Base-by-base conservation (phyloP, 2,888 invertebrate genomes). In the Drosophila infuscata region DNA sequence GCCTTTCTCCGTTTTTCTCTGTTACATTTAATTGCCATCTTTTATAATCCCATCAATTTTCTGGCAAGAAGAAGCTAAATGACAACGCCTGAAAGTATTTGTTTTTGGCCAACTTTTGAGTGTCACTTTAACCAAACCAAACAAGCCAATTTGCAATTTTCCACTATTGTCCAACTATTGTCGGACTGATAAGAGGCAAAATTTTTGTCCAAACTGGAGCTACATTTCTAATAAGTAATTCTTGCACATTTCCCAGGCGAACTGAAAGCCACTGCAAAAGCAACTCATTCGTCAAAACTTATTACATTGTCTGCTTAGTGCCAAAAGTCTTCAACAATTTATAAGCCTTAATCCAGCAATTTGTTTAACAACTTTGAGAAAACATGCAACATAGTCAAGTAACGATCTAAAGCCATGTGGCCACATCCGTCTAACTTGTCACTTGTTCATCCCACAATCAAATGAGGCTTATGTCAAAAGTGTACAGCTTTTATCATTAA, bases 41-140 rank as follows among this genome's bases (percentile, higher is more conserved):
- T 46, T 25, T 15, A 15, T 8, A 46, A 46, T 15, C 17, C 11
- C 29, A 38, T 33, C 12, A 6, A 17, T 29, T 46, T 58, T 2
- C 2, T 38, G 25, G 7, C 15, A 7, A 52, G 2, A 30, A 4
- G 15, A 15, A 29, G 32, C 15, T 32, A 29, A 49, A 15, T 2
- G 17, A 29, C 11, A 29, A 36, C 62, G 57, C 36, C 53, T 61
- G 33, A 54, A 53, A 61, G 48, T 43, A 68, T 58, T 68, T 64
- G 53, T 46, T 15, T 15, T 15, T 36, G 8, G 29, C 60, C 35
- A 75, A 65, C 54, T 64, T 41, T 25, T 29, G 25, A 46, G 46
- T 33, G 43, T 1, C 54, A 56, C 46, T 66, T 61, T 8, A 25
- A 35, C 0, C 41, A 36, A 32, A 12, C 20, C 41, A 25, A 29